These are phyloP conservation scores for Cephus nigrinus DNA, from an alignment of 2,888 invertebrate genomes.

Conservation along the genomic window DNA sequence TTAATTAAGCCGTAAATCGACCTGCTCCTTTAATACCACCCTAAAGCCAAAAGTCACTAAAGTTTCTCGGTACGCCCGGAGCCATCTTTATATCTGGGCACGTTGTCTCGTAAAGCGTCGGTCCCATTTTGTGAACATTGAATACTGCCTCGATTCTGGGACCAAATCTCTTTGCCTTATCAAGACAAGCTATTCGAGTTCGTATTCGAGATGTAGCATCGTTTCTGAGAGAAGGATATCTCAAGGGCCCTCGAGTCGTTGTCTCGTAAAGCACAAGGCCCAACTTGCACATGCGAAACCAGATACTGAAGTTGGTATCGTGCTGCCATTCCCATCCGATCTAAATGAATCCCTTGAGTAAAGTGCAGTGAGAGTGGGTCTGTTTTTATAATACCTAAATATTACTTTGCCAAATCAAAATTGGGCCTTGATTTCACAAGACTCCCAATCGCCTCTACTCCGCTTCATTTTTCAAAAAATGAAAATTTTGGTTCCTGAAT, in stretches of 20 bases:
- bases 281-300: not conserved
- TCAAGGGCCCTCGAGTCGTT: not conserved
- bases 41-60: slow-evolving; percentile 27
- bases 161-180: not conserved
- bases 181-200: not conserved
- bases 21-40: slow-evolving; percentile 41
- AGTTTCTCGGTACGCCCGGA: not conserved
- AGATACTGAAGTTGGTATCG: not conserved
- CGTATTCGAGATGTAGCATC: no score
- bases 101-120: not conserved
- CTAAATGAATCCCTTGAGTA: not conserved
- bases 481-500: not conserved
- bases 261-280: not conserved
- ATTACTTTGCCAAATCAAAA: not conserved
- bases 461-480: not conserved
- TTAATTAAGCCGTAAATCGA: slow-evolving; percentile 55
- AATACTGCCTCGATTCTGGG: not conserved
- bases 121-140: not conserved
- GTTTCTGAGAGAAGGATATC: no score
- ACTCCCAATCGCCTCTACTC: not conserved
- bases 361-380: not conserved
- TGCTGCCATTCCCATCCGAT: not conserved
- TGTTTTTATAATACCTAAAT: not conserved
- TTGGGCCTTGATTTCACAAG: not conserved
- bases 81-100: not conserved